A percentile compares a stretch with the other conserved stretches of the same genome.
phyloP scores from a whole-genome alignment of 1,140 invertebrate species.

The Eriosoma lanigerum region DNA sequence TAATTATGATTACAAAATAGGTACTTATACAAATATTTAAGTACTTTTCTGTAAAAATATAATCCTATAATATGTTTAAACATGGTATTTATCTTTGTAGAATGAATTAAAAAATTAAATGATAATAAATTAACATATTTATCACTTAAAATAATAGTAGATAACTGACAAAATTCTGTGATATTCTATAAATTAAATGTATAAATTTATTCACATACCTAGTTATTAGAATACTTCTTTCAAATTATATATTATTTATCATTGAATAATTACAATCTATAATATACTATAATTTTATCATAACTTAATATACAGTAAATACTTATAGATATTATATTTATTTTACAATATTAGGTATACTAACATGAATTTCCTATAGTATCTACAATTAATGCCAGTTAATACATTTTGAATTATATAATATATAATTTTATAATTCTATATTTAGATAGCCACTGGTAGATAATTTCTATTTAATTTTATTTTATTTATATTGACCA shows the following conservation, averaged over 20 bases:
- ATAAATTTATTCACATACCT: no score
- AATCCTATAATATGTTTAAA: constrained; percentile 5
- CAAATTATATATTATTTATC: neutral
- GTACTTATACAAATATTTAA: constrained; percentile 18
- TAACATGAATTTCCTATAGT: no score
- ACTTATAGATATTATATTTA: no score
- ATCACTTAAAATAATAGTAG: neutral
- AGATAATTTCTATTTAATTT: no score
- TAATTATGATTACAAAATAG: neutral
- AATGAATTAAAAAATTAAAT: neutral
- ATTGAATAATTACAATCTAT: neutral
- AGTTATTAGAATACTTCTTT: neutral
- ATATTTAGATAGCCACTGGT: no score
- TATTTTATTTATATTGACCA: no score
- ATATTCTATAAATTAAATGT: no score
- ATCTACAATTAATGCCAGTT: neutral
- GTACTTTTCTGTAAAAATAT: neutral
- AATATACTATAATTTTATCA: neutral
- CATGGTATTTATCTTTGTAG: neutral
- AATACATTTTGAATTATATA: neutral
- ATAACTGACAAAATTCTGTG: neutral
- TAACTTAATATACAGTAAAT: no score
- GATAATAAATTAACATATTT: neutral
- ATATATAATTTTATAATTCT: no score
- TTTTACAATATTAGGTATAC: no score